Evolutionary conservation across 2,888 invertebrate genomes (phyloP), one percentile per base, ranked within the genome.

Genomic region (Orthosia gothica): DNA sequence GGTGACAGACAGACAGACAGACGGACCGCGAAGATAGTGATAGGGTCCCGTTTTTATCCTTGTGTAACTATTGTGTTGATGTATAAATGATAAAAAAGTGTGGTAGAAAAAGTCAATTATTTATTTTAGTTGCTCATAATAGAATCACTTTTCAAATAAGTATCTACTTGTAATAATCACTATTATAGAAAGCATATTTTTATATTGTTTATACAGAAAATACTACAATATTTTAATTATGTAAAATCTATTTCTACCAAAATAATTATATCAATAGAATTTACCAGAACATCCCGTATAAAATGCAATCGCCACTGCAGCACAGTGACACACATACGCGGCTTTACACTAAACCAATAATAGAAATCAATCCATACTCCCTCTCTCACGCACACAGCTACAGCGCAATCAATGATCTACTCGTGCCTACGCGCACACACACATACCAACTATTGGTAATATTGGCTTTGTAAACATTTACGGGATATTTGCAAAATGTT

Each of bases 291-390:
- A 87, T 1, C 91, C 94, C 93, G 87, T 96, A 93, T 94, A 91
- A 88, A 77, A 70, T 88, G 87, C 91, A 92, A 90, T 91, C 88
- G 88, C 85, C 89, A 93, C 92, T 92, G 90, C 94, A 95, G 90
- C 95, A 95, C 96, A 96, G 93, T 96, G 96, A 96, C 95, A 96
- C 94, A 96, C 94, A 96, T 95, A 96, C 95, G 96, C 87, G 96
- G 96, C 95, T 96, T 95, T 95, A 95, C 92, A 94, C 94, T 96
- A 96, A 96, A 96, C 96, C 96, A 96, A 96, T 96, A 96, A 96
- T 96, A 94, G 92, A 95, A 96, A 96, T 95, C 96, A 96, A 96
- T 96, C 95, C 92, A 95, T 94, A 94, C 94, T 94, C 95, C 96
- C 96, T 95, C 96, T 93, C 91, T 86, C 81, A 92, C 93, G 69